Conservation (phyloP, 92 coral and sea anemone species). For the Muricea muricata region DNA sequence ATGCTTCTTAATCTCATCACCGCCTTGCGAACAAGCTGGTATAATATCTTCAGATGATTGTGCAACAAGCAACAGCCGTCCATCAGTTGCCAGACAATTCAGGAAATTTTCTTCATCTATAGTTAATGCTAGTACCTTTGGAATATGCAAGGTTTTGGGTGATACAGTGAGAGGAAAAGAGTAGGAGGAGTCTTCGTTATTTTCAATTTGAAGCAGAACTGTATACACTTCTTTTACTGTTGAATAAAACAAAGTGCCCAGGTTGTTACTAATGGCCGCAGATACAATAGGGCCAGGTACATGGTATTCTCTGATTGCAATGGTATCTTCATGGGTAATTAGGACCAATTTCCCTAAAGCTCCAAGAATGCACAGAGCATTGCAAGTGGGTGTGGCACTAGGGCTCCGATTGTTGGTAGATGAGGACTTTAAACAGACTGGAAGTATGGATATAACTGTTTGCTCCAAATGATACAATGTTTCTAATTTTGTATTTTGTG, state of each 20-base stretch:
- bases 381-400: not conserved
- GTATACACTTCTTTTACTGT: slow-evolving; percentile 3
- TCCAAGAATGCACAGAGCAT: slow-evolving; percentile 9
- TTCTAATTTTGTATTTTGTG: not conserved
- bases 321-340: not conserved
- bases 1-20: slow-evolving; percentile 14
- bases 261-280: not conserved
- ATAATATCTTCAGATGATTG: not conserved
- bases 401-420: not conserved
- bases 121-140: slow-evolving; percentile 19
- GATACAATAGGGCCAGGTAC: slow-evolving; percentile 28
- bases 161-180: not conserved
- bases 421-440: not conserved
- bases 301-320: slow-evolving; percentile 6
- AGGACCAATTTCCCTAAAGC: slow-evolving; percentile 18
- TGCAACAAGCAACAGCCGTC: slow-evolving; percentile 15
- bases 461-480: slow-evolving; percentile 36
- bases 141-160: not conserved
- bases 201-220: not conserved
- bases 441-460: slow-evolving; percentile 2
- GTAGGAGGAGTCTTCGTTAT: not conserved
- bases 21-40: not conserved
- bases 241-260: slow-evolving; percentile 10
- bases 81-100: slow-evolving; percentile 16
- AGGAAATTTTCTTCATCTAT: not conserved